Base-by-base conservation (phyloP, 2,797 vertebrate species). In the Echeneis naucrates region DNA sequence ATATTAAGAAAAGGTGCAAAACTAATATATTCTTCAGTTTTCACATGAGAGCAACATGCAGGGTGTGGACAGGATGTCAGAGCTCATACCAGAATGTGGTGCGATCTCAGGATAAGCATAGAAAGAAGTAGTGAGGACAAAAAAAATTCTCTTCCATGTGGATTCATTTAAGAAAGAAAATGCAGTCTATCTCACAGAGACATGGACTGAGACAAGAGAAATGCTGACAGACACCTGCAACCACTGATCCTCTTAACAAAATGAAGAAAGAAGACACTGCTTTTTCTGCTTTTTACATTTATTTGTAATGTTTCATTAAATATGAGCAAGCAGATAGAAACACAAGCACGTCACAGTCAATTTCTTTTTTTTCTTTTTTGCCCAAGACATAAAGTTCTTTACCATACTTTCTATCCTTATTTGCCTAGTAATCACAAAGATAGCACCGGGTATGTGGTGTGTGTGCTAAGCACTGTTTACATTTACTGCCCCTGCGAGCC, bases 311-410 rank as follows among this genome's bases (percentile, higher is more conserved):
- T 93, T 93, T 94, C 92, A 95, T 95, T 95, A 95, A 94, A 94
- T 95, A 95, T 92, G 91, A 96, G 95, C 96, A 97, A 96, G 96
- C 96, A 96, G 94, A 96, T 95, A 96, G 92, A 92, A 91, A 96
- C 95, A 97, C 95, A 96, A 96, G 92, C 95, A 98, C 96, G 87
- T 97, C 96, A 97, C 96, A 97, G 95, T 95, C 92, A 94, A 65
- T 94, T 87, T 82, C 64, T 74, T 45, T 69, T 51, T n/a, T 52
- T 23, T 37, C 33, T 66, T 76, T 83, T 94, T 92, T 93, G 61
- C 87, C 87, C 92, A 92, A 95, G 89, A 96, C 95, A 97, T 91
- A 91, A 95, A 93, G 86, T 85, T 90, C 86, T 84, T 86, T 80
- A 86, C 84, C 84, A 89, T 72, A 88, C 79, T 89, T 88, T 90